Evolutionary conservation across 2,113 vertebrate species (phyloP), one percentile per base, ranked within the genome.

Genomic region (Daboia siamensis): DNA sequence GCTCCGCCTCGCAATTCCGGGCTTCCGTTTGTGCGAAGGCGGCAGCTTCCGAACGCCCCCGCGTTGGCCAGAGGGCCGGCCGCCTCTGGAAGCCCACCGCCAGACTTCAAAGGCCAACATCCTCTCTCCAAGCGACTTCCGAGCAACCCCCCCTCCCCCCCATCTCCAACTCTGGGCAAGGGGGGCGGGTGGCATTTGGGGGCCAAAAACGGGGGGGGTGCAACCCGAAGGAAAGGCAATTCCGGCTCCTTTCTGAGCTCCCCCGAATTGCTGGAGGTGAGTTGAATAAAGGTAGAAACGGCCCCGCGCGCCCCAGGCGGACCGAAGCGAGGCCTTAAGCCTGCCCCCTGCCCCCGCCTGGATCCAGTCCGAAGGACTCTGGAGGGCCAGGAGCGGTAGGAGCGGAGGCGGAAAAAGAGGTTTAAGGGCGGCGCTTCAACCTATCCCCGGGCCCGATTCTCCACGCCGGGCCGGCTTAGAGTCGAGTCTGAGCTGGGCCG

Each of bases 121-220:
- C 33, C 33, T 80, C 20, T 80, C 6, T 7, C 69, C 1, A 21
- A 74, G 69, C 13, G 33, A 39, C 2, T 74, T 17, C 69, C 2
- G 69, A 20, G 69, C n/a, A 33, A 0, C 5, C 4, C 48, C 24
- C 10, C 85, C n/a, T n/a, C 5, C 3, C 48, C 46, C 11, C 85
- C 4, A 24, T 48, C 29, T 51, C 46, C 3, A 15, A 6, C 46
- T 5, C 48, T 29, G 86, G 13, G 44, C 48, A 13, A 86, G 12
- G 86, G 26, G 11, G 86, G 0, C 13, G 86, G 86, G 23, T 11
- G 26, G 24, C 24, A 48, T 24, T 15, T 51, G 12, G 46, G 11
- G 4, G 23, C 4, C 8, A 0, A 17, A 3, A 23, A 24, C 1
- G 23, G 12, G 5, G 12, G 5, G 24, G 29, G 11, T 13, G 1